These are phyloP conservation scores for Eupithecia exiguata DNA, from an alignment of 2,888 invertebrate genomes.

Conservation along the genomic window DNA sequence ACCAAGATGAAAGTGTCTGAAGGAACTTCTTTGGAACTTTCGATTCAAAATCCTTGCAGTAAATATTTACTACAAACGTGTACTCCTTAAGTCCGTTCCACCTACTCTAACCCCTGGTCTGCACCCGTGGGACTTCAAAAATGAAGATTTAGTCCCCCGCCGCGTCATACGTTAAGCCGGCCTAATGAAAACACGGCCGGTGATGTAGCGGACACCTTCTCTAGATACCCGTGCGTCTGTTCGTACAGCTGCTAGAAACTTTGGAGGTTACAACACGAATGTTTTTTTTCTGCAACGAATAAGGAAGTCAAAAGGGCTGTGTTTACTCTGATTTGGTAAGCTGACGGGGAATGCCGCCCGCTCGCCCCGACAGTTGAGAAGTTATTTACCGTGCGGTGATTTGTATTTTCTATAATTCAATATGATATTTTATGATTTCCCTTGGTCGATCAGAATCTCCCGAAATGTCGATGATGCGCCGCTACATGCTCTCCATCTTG, in stretches of 20 bases:
- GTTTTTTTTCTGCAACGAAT: no score
- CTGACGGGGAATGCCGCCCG: no score
- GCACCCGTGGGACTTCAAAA: slow-evolving; percentile 82
- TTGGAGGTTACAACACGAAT: background rate
- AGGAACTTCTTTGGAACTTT: background rate
- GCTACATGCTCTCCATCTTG: no score
- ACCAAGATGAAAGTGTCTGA: background rate
- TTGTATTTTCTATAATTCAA: no score
- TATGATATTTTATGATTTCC: no score
- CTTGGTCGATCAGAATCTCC: no score
- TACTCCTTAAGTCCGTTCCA: slow-evolving; percentile 52
- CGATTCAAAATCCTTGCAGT: background rate
- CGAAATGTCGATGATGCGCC: no score
- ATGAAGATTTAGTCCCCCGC: slow-evolving; percentile 83
- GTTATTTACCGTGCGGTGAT: no score
- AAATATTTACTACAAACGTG: background rate
- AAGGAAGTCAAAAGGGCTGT: no score
- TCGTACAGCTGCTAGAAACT: background rate
- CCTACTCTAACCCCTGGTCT: slow-evolving; percentile 41
- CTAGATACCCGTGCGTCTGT: background rate
- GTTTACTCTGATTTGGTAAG: no score
- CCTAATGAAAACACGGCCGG: slow-evolving; percentile 79
- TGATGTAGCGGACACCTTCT: slow-evolving; percentile 69
- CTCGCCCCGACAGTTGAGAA: no score
- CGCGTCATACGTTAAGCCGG: slow-evolving; percentile 81